A percentile compares a stretch with the other conserved stretches of the same genome.
phyloP scores from a whole-genome alignment of 2,888 invertebrate species.

The Altica lythri region DNA sequence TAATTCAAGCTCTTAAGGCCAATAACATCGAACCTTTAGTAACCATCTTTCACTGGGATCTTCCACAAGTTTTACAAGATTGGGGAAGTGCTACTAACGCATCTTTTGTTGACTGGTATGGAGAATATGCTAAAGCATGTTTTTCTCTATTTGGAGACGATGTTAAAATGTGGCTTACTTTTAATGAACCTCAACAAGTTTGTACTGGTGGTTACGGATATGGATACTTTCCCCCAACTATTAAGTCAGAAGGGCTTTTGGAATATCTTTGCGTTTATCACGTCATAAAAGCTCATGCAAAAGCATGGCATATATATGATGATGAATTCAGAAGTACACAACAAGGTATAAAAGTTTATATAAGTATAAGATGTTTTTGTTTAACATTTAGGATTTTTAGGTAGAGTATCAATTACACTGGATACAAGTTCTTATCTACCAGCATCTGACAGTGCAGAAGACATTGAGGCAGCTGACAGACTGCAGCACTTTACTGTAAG shows the following conservation, averaged over 20 bases:
- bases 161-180: conserved; percentile 61
- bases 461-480: conserved; percentile 60
- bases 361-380: too few species aligned
- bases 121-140: conserved; percentile 62
- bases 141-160: conserved; percentile 54
- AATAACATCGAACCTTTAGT: conserved; percentile 62
- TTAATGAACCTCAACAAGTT: conserved; percentile 59
- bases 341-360: conserved; percentile 25
- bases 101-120: conserved; percentile 63
- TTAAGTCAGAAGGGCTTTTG: conserved; percentile 56
- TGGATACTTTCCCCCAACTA: conserved; percentile 47
- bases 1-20: conserved; percentile 59
- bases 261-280: conserved; percentile 68
- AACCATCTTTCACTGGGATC: conserved; percentile 63
- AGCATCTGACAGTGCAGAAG: conserved; percentile 55
- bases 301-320: conserved; percentile 66
- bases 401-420: conserved; percentile 62
- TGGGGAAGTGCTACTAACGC: conserved; percentile 69
- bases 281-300: conserved; percentile 67
- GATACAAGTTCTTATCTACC: conserved; percentile 62
- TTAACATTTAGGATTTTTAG: conserved; percentile 51
- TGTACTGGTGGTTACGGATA: conserved; percentile 43
- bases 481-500: conserved; percentile 62
- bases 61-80: conserved; percentile 50
- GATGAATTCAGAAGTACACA: conserved; percentile 57